Percentiles rank a stretch among this genome's conserved stretches.
phyloP scores from a whole-genome alignment of 2,888 invertebrate genomes.

The Scaptomyza parva region DNA sequence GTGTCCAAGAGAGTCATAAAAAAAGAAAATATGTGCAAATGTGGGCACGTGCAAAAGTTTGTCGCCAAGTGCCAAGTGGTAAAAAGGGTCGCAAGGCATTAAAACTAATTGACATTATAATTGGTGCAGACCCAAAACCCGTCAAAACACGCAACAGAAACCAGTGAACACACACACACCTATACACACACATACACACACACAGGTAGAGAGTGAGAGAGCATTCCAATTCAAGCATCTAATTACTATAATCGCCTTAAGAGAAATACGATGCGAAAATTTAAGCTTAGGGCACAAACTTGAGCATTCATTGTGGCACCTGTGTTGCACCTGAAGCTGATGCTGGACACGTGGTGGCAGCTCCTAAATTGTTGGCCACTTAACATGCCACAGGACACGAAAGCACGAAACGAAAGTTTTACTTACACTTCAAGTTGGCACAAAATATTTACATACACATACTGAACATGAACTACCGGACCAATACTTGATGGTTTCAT shows the following conservation, averaged over 20 bases:
- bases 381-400: constrained; percentile 46
- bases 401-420: constrained; percentile 9
- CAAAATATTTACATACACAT: constrained; percentile 53
- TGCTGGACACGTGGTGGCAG: constrained; percentile 17
- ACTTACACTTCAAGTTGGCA: constrained; percentile 15
- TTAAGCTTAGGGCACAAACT: not conserved
- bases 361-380: constrained; percentile 57
- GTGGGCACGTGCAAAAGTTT: constrained; percentile 36
- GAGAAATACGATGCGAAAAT: not conserved
- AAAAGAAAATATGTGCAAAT: not conserved
- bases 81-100: constrained; percentile 62
- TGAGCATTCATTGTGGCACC: constrained; percentile 26
- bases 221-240: constrained; percentile 36
- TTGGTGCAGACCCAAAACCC: constrained; percentile 37
- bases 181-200: not conserved
- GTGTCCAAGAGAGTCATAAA: constrained; percentile 2
- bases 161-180: not conserved
- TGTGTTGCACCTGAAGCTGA: constrained; percentile 8
- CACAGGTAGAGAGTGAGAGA: not conserved
- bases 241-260: constrained; percentile 64
- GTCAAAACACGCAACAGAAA: constrained; percentile 5
- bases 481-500: no score
- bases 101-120: constrained; percentile 71
- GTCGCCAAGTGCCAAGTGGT: constrained; percentile 38
- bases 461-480: no score